Evolutionary conservation across 2,888 invertebrate species (phyloP).

Genomic region (Lithophane leautieri): DNA sequence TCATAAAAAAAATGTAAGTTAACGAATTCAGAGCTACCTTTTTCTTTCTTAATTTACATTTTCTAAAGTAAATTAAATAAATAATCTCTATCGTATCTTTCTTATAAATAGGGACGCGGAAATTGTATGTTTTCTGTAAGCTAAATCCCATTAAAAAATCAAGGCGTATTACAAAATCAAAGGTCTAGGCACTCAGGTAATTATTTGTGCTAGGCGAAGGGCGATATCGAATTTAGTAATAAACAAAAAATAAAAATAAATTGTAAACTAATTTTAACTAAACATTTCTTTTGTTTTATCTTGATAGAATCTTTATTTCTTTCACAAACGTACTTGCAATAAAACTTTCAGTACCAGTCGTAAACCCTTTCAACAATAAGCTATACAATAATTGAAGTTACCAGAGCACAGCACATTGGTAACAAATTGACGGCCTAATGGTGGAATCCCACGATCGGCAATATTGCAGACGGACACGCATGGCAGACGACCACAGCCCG

Average conservation of each 20-base stretch:
- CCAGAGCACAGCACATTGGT: slow-evolving; percentile 31
- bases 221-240: neutral
- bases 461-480: no score
- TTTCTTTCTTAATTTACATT: no score
- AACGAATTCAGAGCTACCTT: neutral
- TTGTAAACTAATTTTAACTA: slow-evolving; percentile 11
- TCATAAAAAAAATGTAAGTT: slow-evolving; percentile 17
- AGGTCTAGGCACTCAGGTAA: no score
- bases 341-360: slow-evolving; percentile 28
- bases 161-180: neutral
- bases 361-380: slow-evolving; percentile 43
- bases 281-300: slow-evolving; percentile 5
- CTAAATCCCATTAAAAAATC: neutral
- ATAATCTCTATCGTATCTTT: neutral
- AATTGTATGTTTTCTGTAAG: neutral
- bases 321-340: slow-evolving; percentile 11
- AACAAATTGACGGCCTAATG: slow-evolving; percentile 26
- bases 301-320: slow-evolving; percentile 11
- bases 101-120: neutral
- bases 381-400: slow-evolving; percentile 43
- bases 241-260: neutral
- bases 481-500: no score
- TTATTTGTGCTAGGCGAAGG: neutral
- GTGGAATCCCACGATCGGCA: no score
- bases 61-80: neutral